A percentile compares a stretch with the other conserved stretches of the same genome.
These are phyloP conservation scores for Pluvialis apricaria DNA, from an alignment of 2,113 vertebrate genomes.

Conservation along the genomic window DNA sequence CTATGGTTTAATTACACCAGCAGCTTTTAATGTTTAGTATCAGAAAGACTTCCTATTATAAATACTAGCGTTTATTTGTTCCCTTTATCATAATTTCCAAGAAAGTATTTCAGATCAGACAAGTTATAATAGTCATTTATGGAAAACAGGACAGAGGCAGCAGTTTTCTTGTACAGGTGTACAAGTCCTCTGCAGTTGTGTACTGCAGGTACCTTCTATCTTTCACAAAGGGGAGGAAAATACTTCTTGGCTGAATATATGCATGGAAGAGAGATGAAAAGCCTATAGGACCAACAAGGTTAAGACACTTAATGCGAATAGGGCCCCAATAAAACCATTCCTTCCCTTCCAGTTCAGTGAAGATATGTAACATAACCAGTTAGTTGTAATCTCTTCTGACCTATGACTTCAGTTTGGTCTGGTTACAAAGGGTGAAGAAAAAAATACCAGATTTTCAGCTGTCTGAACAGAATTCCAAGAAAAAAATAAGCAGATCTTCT, in stretches of 20 bases:
- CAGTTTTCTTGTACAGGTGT: not conserved
- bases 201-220: not conserved
- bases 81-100: not conserved
- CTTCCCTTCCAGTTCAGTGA: not conserved
- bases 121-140: not conserved
- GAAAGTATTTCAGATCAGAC: not conserved
- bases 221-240: not conserved
- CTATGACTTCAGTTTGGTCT: not conserved
- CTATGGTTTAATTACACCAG: not conserved
- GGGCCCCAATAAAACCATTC: not conserved
- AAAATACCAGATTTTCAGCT: not conserved
- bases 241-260: not conserved
- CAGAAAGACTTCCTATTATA: not conserved
- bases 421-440: not conserved
- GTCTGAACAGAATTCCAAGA: not conserved
- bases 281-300: not conserved
- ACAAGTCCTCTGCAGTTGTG: not conserved
- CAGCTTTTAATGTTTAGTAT: not conserved
- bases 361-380: fast-evolving
- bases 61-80: not conserved
- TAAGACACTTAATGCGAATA: not conserved
- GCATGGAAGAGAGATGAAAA: not conserved
- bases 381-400: not conserved
- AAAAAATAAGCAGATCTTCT: not conserved
- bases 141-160: not conserved